Evolutionary conservation across 2,113 vertebrate species (phyloP).

Genomic region (Chaetodon auriga): DNA sequence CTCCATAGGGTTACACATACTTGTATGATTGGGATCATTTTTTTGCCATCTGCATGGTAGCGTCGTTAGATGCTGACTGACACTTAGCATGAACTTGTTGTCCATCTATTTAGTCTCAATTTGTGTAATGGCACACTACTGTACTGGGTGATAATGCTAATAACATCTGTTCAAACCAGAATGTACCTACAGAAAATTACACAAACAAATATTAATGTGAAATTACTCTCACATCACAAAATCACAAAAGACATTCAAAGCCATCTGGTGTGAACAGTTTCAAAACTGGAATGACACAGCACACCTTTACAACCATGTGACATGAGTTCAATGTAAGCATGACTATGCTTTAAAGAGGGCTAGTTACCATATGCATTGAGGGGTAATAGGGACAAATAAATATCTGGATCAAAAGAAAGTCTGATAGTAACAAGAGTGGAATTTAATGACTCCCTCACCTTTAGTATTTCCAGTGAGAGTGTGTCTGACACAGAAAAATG

Average conservation of each 20-base stretch:
- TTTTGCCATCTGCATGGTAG: no score
- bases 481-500: no score
- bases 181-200: not conserved
- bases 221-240: not conserved
- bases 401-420: not conserved
- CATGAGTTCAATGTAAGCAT: not conserved
- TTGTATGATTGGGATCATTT: no score
- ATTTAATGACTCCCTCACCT: not conserved
- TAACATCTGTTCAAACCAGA: no score
- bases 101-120: not conserved
- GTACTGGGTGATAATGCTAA: not conserved
- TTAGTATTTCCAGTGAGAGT: no score
- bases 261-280: not conserved
- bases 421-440: not conserved
- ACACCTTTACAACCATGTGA: not conserved
- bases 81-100: no score
- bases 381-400: rapidly evolving
- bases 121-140: not conserved
- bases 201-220: not conserved
- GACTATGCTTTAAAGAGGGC: not conserved
- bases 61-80: no score
- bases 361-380: not conserved
- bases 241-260: not conserved
- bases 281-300: constrained; percentile 2
- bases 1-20: not conserved